Evolutionary conservation across 2,888 invertebrate species (phyloP).

Genomic region (Phorcus lineatus): DNA sequence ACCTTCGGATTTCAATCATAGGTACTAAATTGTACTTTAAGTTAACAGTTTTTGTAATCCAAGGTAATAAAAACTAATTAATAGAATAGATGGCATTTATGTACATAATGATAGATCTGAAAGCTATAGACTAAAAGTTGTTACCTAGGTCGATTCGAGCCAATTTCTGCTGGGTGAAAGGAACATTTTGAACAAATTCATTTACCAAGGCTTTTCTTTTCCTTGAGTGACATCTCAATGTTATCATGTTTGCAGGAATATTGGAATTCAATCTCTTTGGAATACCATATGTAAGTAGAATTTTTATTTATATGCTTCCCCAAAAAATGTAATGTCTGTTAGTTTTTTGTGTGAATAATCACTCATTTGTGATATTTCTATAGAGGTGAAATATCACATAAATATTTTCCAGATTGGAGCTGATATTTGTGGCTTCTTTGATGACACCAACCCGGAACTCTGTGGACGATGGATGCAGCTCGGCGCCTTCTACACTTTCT

Average conservation of each 20-base stretch:
- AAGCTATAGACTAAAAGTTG: too few species aligned
- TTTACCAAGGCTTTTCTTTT: too few species aligned
- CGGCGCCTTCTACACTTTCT: conserved; percentile 61
- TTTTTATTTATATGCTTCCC: neutral
- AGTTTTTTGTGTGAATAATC: too few species aligned
- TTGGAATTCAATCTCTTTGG: conserved; percentile 86
- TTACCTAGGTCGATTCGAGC: too few species aligned
- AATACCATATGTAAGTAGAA: conserved; percentile 81
- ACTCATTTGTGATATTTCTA: too few species aligned
- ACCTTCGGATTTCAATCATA: conserved; percentile 75
- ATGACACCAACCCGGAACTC: conserved; percentile 45
- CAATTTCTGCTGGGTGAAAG: too few species aligned
- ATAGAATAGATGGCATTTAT: too few species aligned
- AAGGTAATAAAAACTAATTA: too few species aligned
- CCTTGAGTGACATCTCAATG: too few species aligned
- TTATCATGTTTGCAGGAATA: conserved; percentile 71
- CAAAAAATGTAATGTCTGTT: neutral
- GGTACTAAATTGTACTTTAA: conserved; percentile 73
- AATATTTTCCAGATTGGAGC: conserved; percentile 52
- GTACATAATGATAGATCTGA: too few species aligned
- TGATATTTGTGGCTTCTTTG: conserved; percentile 60
- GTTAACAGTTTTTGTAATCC: neutral
- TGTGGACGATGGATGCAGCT: conserved; percentile 61
- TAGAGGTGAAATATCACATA: too few species aligned
- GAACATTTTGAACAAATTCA: too few species aligned